These are phyloP conservation scores for Arremon aurantiirostris DNA, from an alignment of 2,797 vertebrate species.

Conservation along the genomic window DNA sequence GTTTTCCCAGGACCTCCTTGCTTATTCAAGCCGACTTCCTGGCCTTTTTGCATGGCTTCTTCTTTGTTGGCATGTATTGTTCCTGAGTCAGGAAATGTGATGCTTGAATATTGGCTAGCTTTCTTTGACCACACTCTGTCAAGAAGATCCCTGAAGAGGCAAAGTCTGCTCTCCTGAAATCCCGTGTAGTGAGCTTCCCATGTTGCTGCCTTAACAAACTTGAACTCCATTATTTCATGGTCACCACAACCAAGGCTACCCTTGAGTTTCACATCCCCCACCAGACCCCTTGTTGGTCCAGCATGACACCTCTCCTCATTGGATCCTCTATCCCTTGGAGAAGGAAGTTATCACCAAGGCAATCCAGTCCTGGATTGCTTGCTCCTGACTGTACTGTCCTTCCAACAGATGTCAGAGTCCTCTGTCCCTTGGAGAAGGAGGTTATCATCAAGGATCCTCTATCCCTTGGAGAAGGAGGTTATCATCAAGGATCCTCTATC, in stretches of 20 bases:
- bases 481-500: background rate
- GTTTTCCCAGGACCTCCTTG: background rate
- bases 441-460: background rate
- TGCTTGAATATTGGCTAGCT: background rate
- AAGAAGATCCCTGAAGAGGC: background rate
- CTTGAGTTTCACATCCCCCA: background rate
- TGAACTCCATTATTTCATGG: background rate
- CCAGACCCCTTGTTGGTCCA: background rate
- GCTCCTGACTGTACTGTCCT: background rate
- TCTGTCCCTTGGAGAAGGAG: background rate
- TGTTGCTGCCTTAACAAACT: background rate
- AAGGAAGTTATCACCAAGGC: background rate
- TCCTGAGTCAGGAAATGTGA: background rate
- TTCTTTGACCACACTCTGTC: background rate
- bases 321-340: background rate
- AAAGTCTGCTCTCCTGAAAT: background rate
- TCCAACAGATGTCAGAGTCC: background rate
- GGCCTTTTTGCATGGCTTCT: background rate
- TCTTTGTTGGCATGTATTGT: background rate
- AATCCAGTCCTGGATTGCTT: rapidly evolving
- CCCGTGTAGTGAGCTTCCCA: background rate
- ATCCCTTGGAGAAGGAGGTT: background rate
- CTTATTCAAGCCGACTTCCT: background rate
- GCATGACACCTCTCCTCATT: background rate
- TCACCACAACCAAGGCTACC: background rate